Conservation (phyloP, 2,113 vertebrate genomes). For the Poeciliopsis retropinna region DNA sequence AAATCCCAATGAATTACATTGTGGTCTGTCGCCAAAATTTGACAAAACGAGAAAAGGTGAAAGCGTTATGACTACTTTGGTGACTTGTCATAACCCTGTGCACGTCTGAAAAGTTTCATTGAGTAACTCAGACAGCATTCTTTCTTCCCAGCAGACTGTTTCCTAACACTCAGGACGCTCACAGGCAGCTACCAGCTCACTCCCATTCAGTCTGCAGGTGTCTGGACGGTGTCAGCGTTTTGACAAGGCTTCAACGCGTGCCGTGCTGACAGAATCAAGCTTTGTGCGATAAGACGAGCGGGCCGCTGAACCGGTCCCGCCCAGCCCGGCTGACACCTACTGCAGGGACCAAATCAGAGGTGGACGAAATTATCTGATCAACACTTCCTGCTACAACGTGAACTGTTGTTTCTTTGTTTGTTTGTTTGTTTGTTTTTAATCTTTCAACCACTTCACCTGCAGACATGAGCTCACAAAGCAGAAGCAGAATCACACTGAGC, state of each 20-base stretch:
- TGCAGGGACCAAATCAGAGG: constrained; percentile 19
- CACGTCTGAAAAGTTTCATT: constrained; percentile 2
- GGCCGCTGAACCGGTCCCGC: constrained; percentile 65
- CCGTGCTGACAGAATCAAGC: constrained; percentile 78
- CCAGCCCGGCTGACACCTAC: constrained; percentile 74
- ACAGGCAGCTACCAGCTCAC: constrained; percentile 24
- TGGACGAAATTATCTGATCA: constrained; percentile 44
- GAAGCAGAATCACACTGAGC: background rate
- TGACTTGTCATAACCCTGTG: background rate
- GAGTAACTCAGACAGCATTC: constrained; percentile 1
- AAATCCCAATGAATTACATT: background rate
- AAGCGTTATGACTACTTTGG: background rate
- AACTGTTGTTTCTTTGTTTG: background rate
- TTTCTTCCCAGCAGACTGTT: constrained; percentile 1
- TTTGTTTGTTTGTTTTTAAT: background rate
- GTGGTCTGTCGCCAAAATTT: background rate
- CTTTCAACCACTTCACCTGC: constrained; percentile 14
- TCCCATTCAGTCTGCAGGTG: constrained; percentile 30
- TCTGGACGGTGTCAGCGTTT: constrained; percentile 54
- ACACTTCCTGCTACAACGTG: constrained; percentile 21
- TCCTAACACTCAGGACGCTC: constrained; percentile 25
- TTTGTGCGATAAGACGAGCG: constrained; percentile 78
- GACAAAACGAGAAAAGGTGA: background rate
- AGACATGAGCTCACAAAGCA: background rate
- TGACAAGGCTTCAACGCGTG: constrained; percentile 74